phyloP scores from a whole-genome alignment of 2,113 vertebrate genomes.

The Chlorodrepanis virens region DNA sequence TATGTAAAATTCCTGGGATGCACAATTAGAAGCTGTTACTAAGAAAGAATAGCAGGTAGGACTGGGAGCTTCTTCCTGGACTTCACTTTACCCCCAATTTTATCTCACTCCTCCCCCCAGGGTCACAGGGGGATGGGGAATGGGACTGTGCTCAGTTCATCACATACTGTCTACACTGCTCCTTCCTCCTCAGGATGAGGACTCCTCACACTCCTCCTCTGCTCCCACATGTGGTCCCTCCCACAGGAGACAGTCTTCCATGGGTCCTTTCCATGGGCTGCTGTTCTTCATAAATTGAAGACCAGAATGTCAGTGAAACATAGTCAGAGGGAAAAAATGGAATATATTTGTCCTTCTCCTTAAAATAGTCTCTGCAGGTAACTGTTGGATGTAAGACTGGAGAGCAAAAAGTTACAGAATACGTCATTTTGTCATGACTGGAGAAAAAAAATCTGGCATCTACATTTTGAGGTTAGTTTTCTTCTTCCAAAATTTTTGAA shows the following conservation, averaged over 20 bases:
- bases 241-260: neutral
- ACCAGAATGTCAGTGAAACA: neutral
- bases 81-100: neutral
- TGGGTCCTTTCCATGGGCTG: neutral
- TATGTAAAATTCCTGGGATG: neutral
- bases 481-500: neutral
- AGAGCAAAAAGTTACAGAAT: neutral
- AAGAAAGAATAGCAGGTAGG: neutral
- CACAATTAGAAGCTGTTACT: neutral
- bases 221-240: neutral
- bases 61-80: neutral
- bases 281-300: neutral
- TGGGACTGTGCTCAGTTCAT: neutral
- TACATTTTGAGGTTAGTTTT: neutral
- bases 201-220: neutral
- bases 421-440: neutral
- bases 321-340: neutral
- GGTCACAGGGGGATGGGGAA: neutral
- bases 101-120: neutral
- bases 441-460: neutral
- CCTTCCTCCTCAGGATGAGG: neutral
- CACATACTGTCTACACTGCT: neutral
- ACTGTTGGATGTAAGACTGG: neutral
- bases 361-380: neutral
- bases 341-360: neutral